A percentile compares a stretch with the other conserved stretches of the same genome.
Conservation (phyloP, 2,888 invertebrate genomes). For the Elmis aenea region DNA sequence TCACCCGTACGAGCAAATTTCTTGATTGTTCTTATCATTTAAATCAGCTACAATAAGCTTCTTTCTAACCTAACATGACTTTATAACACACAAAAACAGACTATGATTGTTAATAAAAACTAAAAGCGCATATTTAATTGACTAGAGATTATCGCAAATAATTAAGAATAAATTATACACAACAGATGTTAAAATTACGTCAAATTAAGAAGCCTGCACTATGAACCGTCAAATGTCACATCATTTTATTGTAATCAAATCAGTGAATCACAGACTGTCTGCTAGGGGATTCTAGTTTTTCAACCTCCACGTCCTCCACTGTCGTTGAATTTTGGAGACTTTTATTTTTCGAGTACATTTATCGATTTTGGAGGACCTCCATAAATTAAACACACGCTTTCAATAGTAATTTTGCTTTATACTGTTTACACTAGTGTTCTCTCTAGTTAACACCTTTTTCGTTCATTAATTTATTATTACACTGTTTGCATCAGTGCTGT, state of each 20-base stretch:
- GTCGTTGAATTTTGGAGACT: too few relatives aligned
- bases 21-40: conserved; percentile 19
- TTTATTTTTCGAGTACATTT: too few relatives aligned
- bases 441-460: too few relatives aligned
- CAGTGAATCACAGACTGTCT: conserved; percentile 10
- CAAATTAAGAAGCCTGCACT: conserved; percentile 21
- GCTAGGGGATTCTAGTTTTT: too few relatives aligned
- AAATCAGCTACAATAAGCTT: conserved; percentile 16
- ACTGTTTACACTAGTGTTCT: too few relatives aligned
- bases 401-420: too few relatives aligned
- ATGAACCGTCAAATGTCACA: conserved; percentile 25
- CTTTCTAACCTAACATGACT: conserved; percentile 22
- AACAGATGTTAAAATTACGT: conserved; percentile 18
- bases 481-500: too few relatives aligned
- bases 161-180: conserved; percentile 6
- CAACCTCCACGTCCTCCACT: too few relatives aligned
- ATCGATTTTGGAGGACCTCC: too few relatives aligned
- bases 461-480: too few relatives aligned
- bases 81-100: conserved; percentile 6
- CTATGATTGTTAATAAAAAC: conserved; percentile 6
- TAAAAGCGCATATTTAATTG: conserved; percentile 11
- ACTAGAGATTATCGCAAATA: conserved; percentile 14
- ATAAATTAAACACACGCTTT: too few relatives aligned
- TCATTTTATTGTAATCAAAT: conserved; percentile 26
- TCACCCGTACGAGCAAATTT: conserved; percentile 32